Base-by-base conservation (phyloP, 2,113 vertebrate species). In the Hyaena hyaena region DNA sequence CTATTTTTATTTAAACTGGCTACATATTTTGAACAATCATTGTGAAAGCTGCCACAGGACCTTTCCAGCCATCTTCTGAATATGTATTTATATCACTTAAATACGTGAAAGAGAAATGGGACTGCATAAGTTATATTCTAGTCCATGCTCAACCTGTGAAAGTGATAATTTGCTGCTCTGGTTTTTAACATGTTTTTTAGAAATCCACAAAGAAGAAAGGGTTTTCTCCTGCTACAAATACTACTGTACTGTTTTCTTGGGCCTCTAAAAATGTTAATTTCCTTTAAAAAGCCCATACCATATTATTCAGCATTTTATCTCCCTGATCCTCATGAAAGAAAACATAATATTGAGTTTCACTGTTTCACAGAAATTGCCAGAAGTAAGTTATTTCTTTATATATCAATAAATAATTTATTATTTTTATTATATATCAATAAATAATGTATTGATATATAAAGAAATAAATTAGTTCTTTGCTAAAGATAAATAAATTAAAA, bases 251-350 rank as follows among this genome's bases (percentile, higher is more conserved):
- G 9, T 58, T 86, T 85, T 84, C 58, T 95, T 74, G 28, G 55
- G 14, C 43, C 74, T 95, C 43, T 89, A 86, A 77, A 95, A 90
- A 85, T 92, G 43, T 50, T 93, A 31, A 68, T 89, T 96, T 88
- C 61, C 35, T 87, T 97, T 79, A 71, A 81, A 88, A 65, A 88
- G 23, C 26, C 48, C 65, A 81, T 11, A 88, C 17, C 4, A 33
- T 77, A 74, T 81, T 95, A 69, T n/a, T 28, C 1, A 65, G 35
- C 28, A 88, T 23, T 90, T 93, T 89, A 35, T 92, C 55, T 90
- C 7, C 26, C 17, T 79, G 84, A 83, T 84, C n/a, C 16, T 88
- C 48, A 45, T 79, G 61, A 79, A 86, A 87, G 74, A 81, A 95
- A 91, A 96, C 65, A 88, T 83, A 31, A 76, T 76, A 69, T 1